These are phyloP conservation scores for Sula dactylatra DNA, from an alignment of 2,113 vertebrate genomes.

Conservation along the genomic window DNA sequence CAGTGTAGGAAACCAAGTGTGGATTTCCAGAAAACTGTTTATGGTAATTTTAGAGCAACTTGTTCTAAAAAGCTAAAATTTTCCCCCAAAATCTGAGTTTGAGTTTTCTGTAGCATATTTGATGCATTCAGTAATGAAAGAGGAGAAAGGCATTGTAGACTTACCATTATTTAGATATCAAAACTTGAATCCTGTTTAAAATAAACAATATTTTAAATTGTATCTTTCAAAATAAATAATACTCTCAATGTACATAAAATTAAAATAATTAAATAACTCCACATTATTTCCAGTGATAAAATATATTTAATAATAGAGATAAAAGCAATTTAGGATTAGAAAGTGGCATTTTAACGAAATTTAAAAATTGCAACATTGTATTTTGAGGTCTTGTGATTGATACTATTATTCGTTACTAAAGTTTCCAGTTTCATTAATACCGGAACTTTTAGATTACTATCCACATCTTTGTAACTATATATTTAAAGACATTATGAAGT, in stretches of 20 bases:
- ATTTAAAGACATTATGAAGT: neutral
- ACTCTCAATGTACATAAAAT: neutral
- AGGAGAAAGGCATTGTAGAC: neutral
- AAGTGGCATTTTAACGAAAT: neutral
- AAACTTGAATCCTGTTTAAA: constrained; percentile 43
- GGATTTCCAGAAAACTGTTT: neutral
- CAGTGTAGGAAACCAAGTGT: neutral
- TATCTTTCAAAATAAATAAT: neutral
- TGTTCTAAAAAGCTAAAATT: neutral
- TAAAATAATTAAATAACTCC: neutral
- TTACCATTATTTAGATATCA: constrained; percentile 59
- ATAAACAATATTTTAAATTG: neutral
- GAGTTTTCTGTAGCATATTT: neutral
- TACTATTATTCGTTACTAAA: neutral
- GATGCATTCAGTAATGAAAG: neutral
- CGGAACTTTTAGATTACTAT: neutral
- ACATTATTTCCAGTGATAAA: neutral
- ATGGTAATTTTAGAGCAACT: neutral
- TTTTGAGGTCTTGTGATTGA: neutral
- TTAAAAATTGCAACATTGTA: neutral
- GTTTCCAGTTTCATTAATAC: neutral
- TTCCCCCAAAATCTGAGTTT: neutral
- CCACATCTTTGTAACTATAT: neutral
- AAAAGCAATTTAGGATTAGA: neutral
- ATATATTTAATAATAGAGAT: neutral